phyloP scores from a whole-genome alignment of 2,888 invertebrate species.

The Epinotia bilunana region DNA sequence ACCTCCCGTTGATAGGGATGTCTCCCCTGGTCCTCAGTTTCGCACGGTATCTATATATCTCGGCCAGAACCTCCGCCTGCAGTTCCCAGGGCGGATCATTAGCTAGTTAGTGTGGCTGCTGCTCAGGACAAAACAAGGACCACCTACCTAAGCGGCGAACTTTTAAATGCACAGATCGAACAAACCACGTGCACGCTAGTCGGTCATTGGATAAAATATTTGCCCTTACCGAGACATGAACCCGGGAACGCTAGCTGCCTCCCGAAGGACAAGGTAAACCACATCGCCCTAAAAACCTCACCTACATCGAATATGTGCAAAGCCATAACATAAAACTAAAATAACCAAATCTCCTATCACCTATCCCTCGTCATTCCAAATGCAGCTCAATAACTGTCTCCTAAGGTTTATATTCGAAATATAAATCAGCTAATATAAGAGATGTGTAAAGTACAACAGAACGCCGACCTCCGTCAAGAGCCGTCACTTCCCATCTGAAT shows the following conservation, averaged over 20 bases:
- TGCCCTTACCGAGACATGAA: not conserved
- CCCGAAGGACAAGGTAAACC: not conserved
- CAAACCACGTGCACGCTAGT: no score
- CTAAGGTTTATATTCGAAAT: no score
- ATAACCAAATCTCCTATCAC: not conserved
- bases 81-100: no score
- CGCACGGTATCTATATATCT: no score
- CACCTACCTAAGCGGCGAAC: no score
- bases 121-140: no score
- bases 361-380: not conserved
- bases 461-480: conserved; percentile 22
- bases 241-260: not conserved
- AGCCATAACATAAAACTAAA: not conserved
- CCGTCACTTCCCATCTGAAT: conserved; percentile 23
- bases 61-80: no score
- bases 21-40: no score
- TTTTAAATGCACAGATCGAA: no score
- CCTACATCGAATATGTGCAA: not conserved
- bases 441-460: not conserved
- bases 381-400: not conserved
- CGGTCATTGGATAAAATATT: not conserved
- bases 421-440: not conserved
- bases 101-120: no score
- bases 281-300: not conserved
- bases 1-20: no score